A percentile compares a stretch with the other conserved stretches of the same genome.
phyloP scores from a whole-genome alignment of 1,140 invertebrate genomes.

The Panagrolaimus sp. region DNA sequence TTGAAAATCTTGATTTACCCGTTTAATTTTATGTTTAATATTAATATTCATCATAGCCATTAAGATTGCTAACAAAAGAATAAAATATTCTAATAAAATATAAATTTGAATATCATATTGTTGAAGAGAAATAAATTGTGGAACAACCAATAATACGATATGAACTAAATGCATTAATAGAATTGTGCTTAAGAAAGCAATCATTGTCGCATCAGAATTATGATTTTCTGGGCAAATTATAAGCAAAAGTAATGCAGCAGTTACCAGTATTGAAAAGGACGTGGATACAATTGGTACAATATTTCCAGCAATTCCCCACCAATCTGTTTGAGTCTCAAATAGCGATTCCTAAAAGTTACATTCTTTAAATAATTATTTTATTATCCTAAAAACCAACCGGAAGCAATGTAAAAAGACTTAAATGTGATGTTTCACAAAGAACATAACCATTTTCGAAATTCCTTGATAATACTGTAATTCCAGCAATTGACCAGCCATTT shows the following conservation, averaged over 20 bases:
- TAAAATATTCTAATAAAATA: slow-evolving; percentile 2
- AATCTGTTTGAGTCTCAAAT: slow-evolving; percentile 22
- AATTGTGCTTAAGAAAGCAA: slow-evolving; percentile 22
- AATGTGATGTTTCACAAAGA: slow-evolving; percentile 33
- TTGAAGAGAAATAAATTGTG: slow-evolving; percentile 13
- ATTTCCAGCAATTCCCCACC: slow-evolving; percentile 11
- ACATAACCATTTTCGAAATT: slow-evolving; percentile 39
- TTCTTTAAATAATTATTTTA: too few species aligned
- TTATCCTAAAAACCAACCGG: slow-evolving; percentile 13
- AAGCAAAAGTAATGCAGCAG: slow-evolving; percentile 31
- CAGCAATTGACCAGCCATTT: slow-evolving; percentile 39
- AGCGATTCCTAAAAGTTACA: slow-evolving; percentile 21
- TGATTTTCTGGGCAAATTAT: not conserved
- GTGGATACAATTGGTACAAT: slow-evolving; percentile 23
- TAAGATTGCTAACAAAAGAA: not conserved
- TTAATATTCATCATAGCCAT: not conserved
- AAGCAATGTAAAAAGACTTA: slow-evolving; percentile 38
- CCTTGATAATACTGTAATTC: slow-evolving; percentile 38
- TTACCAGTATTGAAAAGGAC: slow-evolving; percentile 20
- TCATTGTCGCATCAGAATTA: slow-evolving; percentile 18
- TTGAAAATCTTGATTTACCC: too few species aligned
- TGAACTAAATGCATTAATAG: slow-evolving; percentile 21
- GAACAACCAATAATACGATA: slow-evolving; percentile 20
- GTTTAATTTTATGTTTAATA: not conserved
- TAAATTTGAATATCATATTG: slow-evolving; percentile 7